Base-by-base conservation (phyloP, 2,113 vertebrate species). In the Lonchura striata region DNA sequence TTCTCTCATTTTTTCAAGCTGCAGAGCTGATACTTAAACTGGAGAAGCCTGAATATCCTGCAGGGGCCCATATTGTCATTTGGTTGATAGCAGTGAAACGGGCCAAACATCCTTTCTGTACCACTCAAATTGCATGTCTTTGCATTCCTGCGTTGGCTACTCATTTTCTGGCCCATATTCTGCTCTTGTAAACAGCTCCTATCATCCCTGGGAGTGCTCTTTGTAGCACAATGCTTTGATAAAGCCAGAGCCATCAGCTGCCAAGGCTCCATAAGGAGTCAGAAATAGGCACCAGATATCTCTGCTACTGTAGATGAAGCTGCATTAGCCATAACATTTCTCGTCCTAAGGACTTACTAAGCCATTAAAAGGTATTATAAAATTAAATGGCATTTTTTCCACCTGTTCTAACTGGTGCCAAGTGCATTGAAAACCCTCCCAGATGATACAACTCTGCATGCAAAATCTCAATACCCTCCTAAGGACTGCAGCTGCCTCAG, bases 181-280 rank as follows among this genome's bases (percentile, higher is more conserved):
- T 82, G 61, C 92, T 94, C 94, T 88, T 94, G 95, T 95, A 91
- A 96, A 91, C 92, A 94, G 86, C 94, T 97, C 61, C 6, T 86
- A 44, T 80, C 3, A 0, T 91, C 91, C 95, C 96, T 95, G 80
- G 81, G 94, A 91, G 94, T 74, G 92, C 86, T 94, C 19, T 95
- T 87, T 75, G 88, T 27, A 85, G 90, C 96, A 86, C 75, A 95
- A 82, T 11, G 31, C 82, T 90, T 94, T 70, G 92, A 94, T 86
- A 93, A 86, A 95, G 90, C 93, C 94, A 78, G 84, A 90, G 66
- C 91, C 71, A 66, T 88, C 86, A 65, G 90, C 90, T 96, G 96
- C 95, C 94, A 94, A 79, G 90, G 10, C 88, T 97, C 92, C 96
- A 70, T 53, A 49, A 94, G 94, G 94, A 95, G 61, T 33, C 72